phyloP scores from a whole-genome alignment of 1,140 invertebrate genomes.

The Drosophila pallidifrons region DNA sequence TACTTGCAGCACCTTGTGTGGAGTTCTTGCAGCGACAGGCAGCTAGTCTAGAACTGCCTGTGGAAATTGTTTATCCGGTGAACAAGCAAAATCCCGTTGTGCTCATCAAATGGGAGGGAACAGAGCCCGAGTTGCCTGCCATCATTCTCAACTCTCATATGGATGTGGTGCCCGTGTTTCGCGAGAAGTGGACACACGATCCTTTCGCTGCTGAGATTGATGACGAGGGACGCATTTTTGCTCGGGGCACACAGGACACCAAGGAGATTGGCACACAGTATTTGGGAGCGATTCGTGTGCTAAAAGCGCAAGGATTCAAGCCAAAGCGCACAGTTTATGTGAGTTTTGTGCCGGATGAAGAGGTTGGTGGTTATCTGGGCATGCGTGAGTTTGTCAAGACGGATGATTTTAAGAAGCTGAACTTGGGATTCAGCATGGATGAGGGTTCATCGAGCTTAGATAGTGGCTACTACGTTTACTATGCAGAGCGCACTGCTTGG shows the following conservation, averaged over 20 bases:
- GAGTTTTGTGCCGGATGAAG: slow-evolving; percentile 96
- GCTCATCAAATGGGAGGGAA: slow-evolving; percentile 91
- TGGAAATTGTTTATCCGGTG: slow-evolving; percentile 85
- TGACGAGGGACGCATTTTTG: slow-evolving; percentile 92
- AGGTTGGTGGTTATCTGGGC: slow-evolving; percentile 93
- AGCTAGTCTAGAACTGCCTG: slow-evolving; percentile 87
- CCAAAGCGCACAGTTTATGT: slow-evolving; percentile 90
- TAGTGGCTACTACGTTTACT: slow-evolving; percentile 89
- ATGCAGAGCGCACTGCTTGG: slow-evolving; percentile 91
- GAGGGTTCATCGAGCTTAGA: slow-evolving; percentile 90
- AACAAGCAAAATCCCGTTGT: slow-evolving; percentile 88
- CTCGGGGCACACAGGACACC: slow-evolving; percentile 90
- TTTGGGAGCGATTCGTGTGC: slow-evolving; percentile 89
- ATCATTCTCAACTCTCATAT: slow-evolving; percentile 94
- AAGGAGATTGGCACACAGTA: slow-evolving; percentile 80
- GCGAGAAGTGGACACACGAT: slow-evolving; percentile 87
- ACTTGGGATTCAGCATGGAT: slow-evolving; percentile 95
- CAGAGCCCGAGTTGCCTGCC: slow-evolving; percentile 87
- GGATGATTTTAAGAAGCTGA: slow-evolving; percentile 92
- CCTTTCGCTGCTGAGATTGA: slow-evolving; percentile 92
- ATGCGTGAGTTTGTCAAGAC: slow-evolving; percentile 93
- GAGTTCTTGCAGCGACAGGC: slow-evolving; percentile 89
- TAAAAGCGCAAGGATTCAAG: slow-evolving; percentile 87
- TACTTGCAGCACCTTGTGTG: slow-evolving; percentile 81
- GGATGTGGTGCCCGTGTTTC: slow-evolving; percentile 94